Conservation (phyloP, 2,797 vertebrate species). For the Chelon auratus region DNA sequence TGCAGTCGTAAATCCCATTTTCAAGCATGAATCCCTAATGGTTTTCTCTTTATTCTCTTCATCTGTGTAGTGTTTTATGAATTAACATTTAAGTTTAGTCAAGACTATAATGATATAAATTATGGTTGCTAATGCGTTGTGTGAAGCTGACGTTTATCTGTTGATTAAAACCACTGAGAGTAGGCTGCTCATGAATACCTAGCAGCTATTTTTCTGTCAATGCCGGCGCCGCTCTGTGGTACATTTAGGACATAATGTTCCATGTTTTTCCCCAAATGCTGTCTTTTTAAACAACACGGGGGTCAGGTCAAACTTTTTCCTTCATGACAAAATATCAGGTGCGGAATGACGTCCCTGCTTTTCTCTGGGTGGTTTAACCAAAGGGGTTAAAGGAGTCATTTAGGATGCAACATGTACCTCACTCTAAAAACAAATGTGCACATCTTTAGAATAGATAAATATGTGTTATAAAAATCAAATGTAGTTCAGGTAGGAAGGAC, state of each 20-base stretch:
- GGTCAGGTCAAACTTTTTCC: slow-evolving; percentile 19
- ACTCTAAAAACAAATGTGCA: slow-evolving; percentile 1
- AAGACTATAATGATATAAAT: slow-evolving; percentile 32
- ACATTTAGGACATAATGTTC: slow-evolving; percentile 44
- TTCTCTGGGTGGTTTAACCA: slow-evolving; percentile 4
- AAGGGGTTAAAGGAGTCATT: slow-evolving; percentile 9
- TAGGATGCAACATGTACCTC: neutral
- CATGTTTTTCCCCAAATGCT: slow-evolving; percentile 21
- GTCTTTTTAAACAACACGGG: slow-evolving; percentile 26
- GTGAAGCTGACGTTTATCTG: slow-evolving; percentile 55
- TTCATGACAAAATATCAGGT: slow-evolving; percentile 15
- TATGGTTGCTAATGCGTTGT: slow-evolving; percentile 37
- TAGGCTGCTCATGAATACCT: slow-evolving; percentile 57
- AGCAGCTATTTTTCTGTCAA: slow-evolving; percentile 39
- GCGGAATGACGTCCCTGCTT: neutral
- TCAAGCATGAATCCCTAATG: slow-evolving; percentile 16
- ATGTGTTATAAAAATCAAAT: neutral
- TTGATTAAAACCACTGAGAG: slow-evolving; percentile 45
- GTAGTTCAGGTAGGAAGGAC: neutral
- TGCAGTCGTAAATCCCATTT: slow-evolving; percentile 27
- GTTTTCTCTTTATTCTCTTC: slow-evolving; percentile 14
- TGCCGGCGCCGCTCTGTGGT: neutral
- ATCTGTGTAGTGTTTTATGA: slow-evolving; percentile 12
- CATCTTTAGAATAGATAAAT: neutral
- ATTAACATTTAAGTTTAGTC: slow-evolving; percentile 25